Conservation (phyloP, 2,797 vertebrate species). For the Ataeniobius toweri region DNA sequence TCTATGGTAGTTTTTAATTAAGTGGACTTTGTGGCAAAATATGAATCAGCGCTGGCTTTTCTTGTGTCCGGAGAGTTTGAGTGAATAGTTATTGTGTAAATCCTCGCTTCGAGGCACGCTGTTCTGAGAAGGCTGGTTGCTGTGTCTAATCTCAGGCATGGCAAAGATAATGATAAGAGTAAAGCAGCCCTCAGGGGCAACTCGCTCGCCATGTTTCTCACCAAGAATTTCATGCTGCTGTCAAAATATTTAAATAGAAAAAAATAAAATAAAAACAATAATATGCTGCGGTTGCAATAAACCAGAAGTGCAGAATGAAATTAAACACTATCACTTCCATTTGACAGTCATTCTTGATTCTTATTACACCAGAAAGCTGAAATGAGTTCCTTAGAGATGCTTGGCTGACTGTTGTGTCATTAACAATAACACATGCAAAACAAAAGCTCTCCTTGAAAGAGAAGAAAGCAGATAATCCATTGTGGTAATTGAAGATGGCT, state of each 20-base stretch:
- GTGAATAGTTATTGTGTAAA: slow-evolving; percentile 72
- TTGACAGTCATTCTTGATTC: slow-evolving; percentile 10
- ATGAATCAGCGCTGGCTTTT: slow-evolving; percentile 43
- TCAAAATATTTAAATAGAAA: slow-evolving; percentile 40
- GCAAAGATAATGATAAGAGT: slow-evolving; percentile 69
- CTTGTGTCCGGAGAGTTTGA: slow-evolving; percentile 67
- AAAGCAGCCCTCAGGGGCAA: slow-evolving; percentile 47
- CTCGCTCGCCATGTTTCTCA: slow-evolving; percentile 54
- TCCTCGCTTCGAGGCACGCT: slow-evolving; percentile 51
- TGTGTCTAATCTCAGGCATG: slow-evolving; percentile 65
- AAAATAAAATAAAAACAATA: slow-evolving; percentile 10
- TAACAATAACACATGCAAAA: slow-evolving; percentile 10
- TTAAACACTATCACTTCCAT: not conserved
- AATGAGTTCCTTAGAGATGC: slow-evolving; percentile 1
- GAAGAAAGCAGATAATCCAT: slow-evolving; percentile 19
- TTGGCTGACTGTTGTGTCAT: slow-evolving; percentile 5
- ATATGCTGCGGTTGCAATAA: slow-evolving; percentile 23
- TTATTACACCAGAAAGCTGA: not conserved
- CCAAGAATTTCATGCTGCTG: slow-evolving; percentile 55
- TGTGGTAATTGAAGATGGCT: slow-evolving; percentile 31
- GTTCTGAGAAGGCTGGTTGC: slow-evolving; percentile 47
- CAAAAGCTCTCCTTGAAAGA: slow-evolving; percentile 4
- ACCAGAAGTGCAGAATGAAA: slow-evolving; percentile 17
- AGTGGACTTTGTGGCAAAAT: slow-evolving; percentile 49
- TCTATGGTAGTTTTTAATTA: slow-evolving; percentile 37